Evolutionary conservation across 2,888 invertebrate genomes (phyloP), one percentile per base, ranked within the genome.

Genomic region (Spialia ferax): DNA sequence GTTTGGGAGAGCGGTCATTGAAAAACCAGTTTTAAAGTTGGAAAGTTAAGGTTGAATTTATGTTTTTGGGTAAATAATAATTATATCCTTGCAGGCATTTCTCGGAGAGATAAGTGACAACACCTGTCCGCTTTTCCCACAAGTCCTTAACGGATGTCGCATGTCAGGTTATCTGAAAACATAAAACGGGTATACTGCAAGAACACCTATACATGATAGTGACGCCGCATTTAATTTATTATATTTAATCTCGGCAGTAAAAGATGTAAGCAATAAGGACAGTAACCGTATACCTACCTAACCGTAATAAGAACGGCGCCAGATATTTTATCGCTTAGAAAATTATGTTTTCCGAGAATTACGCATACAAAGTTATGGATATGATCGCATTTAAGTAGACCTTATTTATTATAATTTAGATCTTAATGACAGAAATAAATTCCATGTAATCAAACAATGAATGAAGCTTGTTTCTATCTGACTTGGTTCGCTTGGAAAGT

Each of bases 81-180:
- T 83, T 85, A 84, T 79, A 79, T 77, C 75, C 76, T 81, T 76
- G 73, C 75, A 76, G 75, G 73, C 73, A 76, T 75, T 76, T 70
- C 78, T 76, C 75, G 80, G 77, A 75, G 78, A 79, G 87, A 87
- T 88, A 89, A 86, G 82, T 87, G 88, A 85, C 92, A 93, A 85
- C 92, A 93, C 92, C 92, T 92, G 92, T 87, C 86, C 75, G 74
- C 84, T 90, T 93, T 92, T 92, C 92, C 91, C 91, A 91, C 91
- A 88, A 79, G 68, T 70, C 64, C 54, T 72, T 75, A 83, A 79
- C 91, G 92, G 92, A 91, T 90, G 89, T 85, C 77, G 81, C 81
- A 79, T 84, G 87, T 87, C 88, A 77, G 78, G 82, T 77, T 86
- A 88, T 89, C 89, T 87, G 84, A 84, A 88, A 86, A 88, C 84